phyloP scores from a whole-genome alignment of 2,888 invertebrate genomes.

The Hypomecis atomaria region DNA sequence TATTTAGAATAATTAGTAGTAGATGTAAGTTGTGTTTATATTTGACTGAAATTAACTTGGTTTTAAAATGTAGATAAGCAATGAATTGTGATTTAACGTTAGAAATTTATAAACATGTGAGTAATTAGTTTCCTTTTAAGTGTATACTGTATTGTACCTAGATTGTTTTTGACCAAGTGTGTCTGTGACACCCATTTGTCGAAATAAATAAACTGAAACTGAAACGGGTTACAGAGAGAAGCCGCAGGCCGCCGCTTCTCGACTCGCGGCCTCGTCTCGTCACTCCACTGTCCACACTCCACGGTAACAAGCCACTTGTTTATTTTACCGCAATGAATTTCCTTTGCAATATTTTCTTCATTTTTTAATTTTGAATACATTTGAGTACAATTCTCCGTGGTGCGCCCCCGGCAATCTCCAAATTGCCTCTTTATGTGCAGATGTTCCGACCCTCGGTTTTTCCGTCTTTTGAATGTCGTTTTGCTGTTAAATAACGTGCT shows the following conservation, averaged over 20 bases:
- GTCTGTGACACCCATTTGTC: no score
- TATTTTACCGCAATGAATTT: constrained; percentile 82
- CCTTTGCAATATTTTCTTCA: constrained; percentile 77
- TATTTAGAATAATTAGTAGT: no score
- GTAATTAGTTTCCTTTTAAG: no score
- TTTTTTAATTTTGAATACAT: constrained; percentile 84
- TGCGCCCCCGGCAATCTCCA: constrained; percentile 83
- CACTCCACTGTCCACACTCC: constrained; percentile 56
- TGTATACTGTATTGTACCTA: no score
- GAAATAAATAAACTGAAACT: no score
- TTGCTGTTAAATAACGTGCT: constrained; percentile 83
- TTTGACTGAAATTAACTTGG: no score
- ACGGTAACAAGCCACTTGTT: constrained; percentile 77
- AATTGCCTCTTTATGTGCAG: constrained; percentile 85
- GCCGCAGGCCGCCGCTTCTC: constrained; percentile 23
- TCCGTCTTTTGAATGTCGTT: constrained; percentile 84
- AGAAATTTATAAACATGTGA: no score
- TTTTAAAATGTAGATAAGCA: no score
- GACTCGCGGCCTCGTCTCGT: constrained; percentile 31
- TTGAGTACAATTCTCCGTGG: constrained; percentile 80
- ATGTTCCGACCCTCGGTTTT: constrained; percentile 83
- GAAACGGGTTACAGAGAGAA: constrained; percentile 17
- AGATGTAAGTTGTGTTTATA: no score
- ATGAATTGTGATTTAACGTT: no score
- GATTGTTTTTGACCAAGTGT: no score